A percentile compares a stretch with the other conserved stretches of the same genome.
Evolutionary conservation across 2,888 invertebrate genomes (phyloP).

Genomic region (Drosophila meridiana): DNA sequence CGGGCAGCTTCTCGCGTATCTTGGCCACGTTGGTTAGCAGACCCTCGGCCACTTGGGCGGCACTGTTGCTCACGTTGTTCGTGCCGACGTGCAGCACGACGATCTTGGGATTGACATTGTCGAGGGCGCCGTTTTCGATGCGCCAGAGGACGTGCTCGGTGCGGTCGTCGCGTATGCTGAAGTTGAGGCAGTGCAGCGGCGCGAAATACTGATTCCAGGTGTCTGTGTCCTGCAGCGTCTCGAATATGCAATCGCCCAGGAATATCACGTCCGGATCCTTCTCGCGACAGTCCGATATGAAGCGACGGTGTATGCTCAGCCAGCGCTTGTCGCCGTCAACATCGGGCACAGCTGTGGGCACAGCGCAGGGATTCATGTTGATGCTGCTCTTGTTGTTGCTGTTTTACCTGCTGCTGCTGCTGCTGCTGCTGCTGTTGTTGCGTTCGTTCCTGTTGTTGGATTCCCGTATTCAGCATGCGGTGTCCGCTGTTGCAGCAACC

Average conservation of each 20-base stretch:
- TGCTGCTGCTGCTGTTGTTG: slow-evolving; percentile 18
- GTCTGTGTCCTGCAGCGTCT: slow-evolving; percentile 92
- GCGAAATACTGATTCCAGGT: slow-evolving; percentile 96
- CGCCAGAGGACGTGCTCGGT: slow-evolving; percentile 96
- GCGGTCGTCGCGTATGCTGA: slow-evolving; percentile 93
- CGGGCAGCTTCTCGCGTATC: slow-evolving; percentile 91
- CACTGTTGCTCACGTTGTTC: slow-evolving; percentile 92
- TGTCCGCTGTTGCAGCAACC: slow-evolving; percentile 31
- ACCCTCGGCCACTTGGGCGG: slow-evolving; percentile 93
- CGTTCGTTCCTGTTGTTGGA: slow-evolving; percentile 17
- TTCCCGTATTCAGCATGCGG: slow-evolving; percentile 47
- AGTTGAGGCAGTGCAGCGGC: slow-evolving; percentile 95
- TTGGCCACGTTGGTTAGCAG: slow-evolving; percentile 91
- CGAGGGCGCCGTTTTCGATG: slow-evolving; percentile 94
- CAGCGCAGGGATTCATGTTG: slow-evolving; percentile 90
- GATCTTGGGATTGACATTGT: slow-evolving; percentile 95
- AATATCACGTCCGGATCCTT: slow-evolving; percentile 97
- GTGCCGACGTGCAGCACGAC: slow-evolving; percentile 95
- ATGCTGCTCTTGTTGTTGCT: slow-evolving; percentile 67
- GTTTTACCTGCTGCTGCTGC: slow-evolving; percentile 16
- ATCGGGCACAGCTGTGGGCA: slow-evolving; percentile 90
- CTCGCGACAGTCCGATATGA: slow-evolving; percentile 93
- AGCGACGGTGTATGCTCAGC: slow-evolving; percentile 89
- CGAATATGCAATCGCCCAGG: slow-evolving; percentile 94
- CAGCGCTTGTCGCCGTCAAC: slow-evolving; percentile 92